These are phyloP conservation scores for Rutpela maculata DNA, from an alignment of 2,888 invertebrate genomes.

Conservation along the genomic window DNA sequence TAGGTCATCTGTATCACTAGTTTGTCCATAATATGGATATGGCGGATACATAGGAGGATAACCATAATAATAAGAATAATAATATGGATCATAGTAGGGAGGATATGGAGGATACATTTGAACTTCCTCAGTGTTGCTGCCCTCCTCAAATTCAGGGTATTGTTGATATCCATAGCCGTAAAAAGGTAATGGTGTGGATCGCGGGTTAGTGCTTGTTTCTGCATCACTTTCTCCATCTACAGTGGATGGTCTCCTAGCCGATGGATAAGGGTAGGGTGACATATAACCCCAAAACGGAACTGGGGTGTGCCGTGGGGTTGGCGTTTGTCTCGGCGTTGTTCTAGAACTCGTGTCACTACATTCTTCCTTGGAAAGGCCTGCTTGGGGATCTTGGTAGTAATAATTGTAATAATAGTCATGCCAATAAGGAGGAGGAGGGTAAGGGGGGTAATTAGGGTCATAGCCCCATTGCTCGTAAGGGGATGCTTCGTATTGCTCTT, in stretches of 20 bases:
- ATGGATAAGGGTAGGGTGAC: constrained; percentile 57
- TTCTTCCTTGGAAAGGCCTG: constrained; percentile 48
- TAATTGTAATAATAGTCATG: constrained; percentile 63
- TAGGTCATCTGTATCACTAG: constrained; percentile 66
- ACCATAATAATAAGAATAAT: constrained; percentile 66
- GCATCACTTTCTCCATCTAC: constrained; percentile 51
- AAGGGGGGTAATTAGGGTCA: constrained; percentile 65
- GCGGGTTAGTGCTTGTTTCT: constrained; percentile 47
- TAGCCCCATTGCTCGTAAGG: constrained; percentile 65
- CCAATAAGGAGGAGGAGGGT: constrained; percentile 66
- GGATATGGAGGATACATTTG: constrained; percentile 59
- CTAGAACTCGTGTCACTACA: constrained; percentile 39
- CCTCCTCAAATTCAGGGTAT: constrained; percentile 47
- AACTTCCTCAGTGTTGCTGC: constrained; percentile 40
- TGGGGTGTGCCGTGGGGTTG: constrained; percentile 56
- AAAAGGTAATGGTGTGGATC: constrained; percentile 47
- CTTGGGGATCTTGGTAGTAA: constrained; percentile 56
- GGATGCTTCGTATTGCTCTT: constrained; percentile 65
- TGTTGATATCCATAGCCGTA: constrained; percentile 39
- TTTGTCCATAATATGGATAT: constrained; percentile 61
- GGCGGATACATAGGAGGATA: constrained; percentile 69
- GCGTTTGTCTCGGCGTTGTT: constrained; percentile 49
- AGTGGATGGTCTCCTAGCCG: constrained; percentile 41
- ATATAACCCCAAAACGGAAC: constrained; percentile 66
- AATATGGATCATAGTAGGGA: constrained; percentile 71